These are phyloP conservation scores for Metridium senile DNA, from an alignment of 92 coral and sea anemone genomes.

Conservation along the genomic window DNA sequence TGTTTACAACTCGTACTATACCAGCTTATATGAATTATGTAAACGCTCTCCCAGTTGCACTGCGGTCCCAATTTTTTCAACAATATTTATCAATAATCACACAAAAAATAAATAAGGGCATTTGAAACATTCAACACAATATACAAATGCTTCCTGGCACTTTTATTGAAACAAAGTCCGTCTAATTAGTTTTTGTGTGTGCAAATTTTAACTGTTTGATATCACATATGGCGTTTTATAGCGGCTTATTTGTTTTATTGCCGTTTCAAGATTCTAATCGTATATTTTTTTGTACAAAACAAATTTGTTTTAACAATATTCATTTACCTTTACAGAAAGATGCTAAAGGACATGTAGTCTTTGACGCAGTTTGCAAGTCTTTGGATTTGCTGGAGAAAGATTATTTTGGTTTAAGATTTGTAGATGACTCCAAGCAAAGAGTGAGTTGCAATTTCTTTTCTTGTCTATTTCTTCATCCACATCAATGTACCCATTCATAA, in stretches of 20 bases:
- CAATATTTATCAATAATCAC: not conserved
- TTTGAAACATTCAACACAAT: not conserved
- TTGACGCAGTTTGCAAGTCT: conserved; percentile 88
- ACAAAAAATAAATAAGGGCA: not conserved
- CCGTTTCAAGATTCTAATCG: conserved; percentile 1
- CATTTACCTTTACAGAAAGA: conserved; percentile 66
- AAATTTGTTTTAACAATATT: too few relatives aligned
- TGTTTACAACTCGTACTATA: not conserved
- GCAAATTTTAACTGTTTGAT: too few relatives aligned
- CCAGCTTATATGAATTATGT: not conserved
- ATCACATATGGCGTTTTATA: not conserved
- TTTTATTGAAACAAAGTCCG: too few relatives aligned
- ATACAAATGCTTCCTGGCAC: too few relatives aligned
- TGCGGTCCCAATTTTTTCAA: not conserved
- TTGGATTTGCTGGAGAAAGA: conserved; percentile 95
- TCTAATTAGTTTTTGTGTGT: too few relatives aligned
- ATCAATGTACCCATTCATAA: not conserved
- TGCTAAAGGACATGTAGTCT: conserved; percentile 88
- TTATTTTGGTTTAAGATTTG: conserved; percentile 97
- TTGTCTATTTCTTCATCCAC: not conserved
- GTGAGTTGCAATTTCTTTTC: conserved; percentile 38
- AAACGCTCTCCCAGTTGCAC: not conserved
- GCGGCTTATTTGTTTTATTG: not conserved
- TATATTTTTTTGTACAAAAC: not conserved
- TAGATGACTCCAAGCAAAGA: conserved; percentile 94